Conservation (phyloP, 2,888 invertebrate species). For the Nomada flava region DNA sequence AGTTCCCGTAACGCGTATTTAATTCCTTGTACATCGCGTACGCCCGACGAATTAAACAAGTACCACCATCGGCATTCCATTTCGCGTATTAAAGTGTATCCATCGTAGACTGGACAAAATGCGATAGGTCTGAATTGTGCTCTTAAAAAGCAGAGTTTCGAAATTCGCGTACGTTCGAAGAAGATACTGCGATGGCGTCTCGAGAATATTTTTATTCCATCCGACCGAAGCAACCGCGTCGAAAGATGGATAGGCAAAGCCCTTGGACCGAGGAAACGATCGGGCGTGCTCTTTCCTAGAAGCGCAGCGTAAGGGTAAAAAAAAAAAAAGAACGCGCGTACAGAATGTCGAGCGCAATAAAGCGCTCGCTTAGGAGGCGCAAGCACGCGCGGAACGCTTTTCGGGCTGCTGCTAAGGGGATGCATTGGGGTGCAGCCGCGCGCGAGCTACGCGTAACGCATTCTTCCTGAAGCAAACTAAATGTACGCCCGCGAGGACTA, state of each 20-base stretch:
- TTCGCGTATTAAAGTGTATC: too few relatives aligned
- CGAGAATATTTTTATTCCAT: constrained; percentile 50
- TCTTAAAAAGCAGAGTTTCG: neutral
- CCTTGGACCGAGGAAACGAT: constrained; percentile 49
- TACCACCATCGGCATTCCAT: too few relatives aligned
- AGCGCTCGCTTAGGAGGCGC: constrained; percentile 40
- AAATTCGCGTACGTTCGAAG: neutral
- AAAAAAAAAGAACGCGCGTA: constrained; percentile 25
- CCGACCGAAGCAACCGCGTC: constrained; percentile 37
- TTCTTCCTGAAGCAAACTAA: constrained; percentile 29
- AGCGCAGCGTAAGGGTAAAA: neutral
- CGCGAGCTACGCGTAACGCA: constrained; percentile 27
- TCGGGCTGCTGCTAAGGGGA: constrained; percentile 36
- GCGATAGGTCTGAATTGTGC: neutral
- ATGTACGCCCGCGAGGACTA: constrained; percentile 1
- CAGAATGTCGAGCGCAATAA: constrained; percentile 60
- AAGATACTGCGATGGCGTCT: neutral
- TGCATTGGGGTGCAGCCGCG: constrained; percentile 28
- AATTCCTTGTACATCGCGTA: constrained; percentile 49
- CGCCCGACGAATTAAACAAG: neutral
- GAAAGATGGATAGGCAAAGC: constrained; percentile 35
- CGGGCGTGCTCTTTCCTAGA: neutral
- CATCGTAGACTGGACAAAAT: neutral
- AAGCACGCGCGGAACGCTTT: constrained; percentile 67
- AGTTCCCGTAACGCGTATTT: constrained; percentile 57